A percentile compares a stretch with the other conserved stretches of the same genome.
Conservation (phyloP, 2,888 invertebrate genomes). For the Parnassius glacialis region DNA sequence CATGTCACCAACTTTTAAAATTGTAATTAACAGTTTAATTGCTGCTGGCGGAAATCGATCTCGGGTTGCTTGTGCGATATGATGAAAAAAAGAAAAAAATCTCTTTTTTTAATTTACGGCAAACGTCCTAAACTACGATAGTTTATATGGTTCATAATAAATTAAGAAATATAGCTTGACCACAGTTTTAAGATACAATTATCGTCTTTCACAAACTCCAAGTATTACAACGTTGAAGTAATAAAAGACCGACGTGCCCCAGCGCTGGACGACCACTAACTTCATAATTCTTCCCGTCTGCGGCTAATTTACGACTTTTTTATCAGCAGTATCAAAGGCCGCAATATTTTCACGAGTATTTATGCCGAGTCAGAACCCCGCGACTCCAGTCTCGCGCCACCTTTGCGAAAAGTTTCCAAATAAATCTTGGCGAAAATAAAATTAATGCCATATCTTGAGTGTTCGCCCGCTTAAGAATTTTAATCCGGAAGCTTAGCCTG, state of each 20-base stretch:
- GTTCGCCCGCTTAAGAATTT: conserved; percentile 6
- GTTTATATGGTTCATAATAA: too few relatives aligned
- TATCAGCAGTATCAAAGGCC: conserved; percentile 48
- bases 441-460: conserved; percentile 20
- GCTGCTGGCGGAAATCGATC: too few relatives aligned
- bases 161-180: too few relatives aligned
- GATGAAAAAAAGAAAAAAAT: too few relatives aligned
- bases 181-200: too few relatives aligned
- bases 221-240: too few relatives aligned
- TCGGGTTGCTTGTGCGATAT: too few relatives aligned
- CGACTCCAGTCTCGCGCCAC: conserved; percentile 14
- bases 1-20: too few relatives aligned
- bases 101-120: too few relatives aligned
- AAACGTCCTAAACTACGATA: too few relatives aligned
- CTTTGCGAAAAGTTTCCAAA: conserved; percentile 21
- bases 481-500: not conserved
- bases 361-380: conserved; percentile 10
- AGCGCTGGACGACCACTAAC: conserved; percentile 7
- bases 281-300: conserved; percentile 26
- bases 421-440: conserved; percentile 24
- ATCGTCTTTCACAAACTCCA: too few relatives aligned
- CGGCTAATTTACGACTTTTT: conserved; percentile 48
- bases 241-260: not conserved
- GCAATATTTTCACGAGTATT: conserved; percentile 41
- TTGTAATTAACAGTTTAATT: too few relatives aligned